Conservation (phyloP, 2,797 vertebrate genomes). For the Microchirus variegatus region DNA sequence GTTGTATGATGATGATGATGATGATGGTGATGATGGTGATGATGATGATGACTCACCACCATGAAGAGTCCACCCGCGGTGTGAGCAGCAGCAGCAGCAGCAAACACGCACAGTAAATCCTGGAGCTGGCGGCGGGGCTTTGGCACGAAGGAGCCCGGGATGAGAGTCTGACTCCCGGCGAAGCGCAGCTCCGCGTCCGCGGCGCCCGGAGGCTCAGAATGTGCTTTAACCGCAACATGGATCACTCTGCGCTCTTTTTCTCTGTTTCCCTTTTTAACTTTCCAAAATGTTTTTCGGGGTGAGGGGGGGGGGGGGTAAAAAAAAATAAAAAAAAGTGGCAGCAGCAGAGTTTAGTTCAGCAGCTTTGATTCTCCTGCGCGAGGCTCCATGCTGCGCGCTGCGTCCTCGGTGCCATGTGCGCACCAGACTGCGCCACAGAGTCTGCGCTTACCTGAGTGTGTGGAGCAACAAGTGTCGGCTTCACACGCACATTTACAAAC, state of each 20-base stretch:
- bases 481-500: neutral
- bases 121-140: slow-evolving; percentile 75
- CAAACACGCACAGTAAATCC: slow-evolving; percentile 85
- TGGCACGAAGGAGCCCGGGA: slow-evolving; percentile 65
- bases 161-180: slow-evolving; percentile 67
- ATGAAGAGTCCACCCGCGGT: slow-evolving; percentile 91
- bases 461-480: slow-evolving; percentile 55
- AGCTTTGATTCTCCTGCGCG: slow-evolving; percentile 59
- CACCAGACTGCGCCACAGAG: slow-evolving; percentile 37
- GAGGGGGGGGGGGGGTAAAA: too few species aligned
- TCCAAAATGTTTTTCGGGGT: too few species aligned
- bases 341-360: too few species aligned
- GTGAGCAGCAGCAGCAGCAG: slow-evolving; percentile 90
- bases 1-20: neutral
- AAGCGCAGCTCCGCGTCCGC: slow-evolving; percentile 66
- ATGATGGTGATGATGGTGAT: slow-evolving; percentile 18
- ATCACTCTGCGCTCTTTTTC: slow-evolving; percentile 67
- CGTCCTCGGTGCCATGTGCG: slow-evolving; percentile 70
- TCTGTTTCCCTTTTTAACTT: neutral
- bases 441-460: slow-evolving; percentile 57
- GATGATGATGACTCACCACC: slow-evolving; percentile 87
- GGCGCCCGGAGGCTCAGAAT: slow-evolving; percentile 79
- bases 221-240: slow-evolving; percentile 84
- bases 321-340: too few species aligned
- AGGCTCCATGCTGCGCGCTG: slow-evolving; percentile 52